Evolutionary conservation across 2,888 invertebrate species (phyloP), one percentile per base, ranked within the genome.

Genomic region (Harpagoxenus sublaevis): DNA sequence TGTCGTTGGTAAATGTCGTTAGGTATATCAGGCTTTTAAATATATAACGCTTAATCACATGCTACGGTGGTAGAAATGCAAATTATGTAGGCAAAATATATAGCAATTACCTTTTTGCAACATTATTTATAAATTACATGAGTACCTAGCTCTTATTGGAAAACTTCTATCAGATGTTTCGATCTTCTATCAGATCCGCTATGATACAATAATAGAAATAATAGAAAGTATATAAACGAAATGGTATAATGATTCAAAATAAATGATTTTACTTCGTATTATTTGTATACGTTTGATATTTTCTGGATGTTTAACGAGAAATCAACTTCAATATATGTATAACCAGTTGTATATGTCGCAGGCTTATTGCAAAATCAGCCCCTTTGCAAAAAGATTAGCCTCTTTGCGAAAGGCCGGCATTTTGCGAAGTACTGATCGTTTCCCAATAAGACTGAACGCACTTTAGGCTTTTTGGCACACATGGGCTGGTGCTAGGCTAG

Each of bases 41-140:
- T 75, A 74, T 74, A 23, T 23, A 23, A 60, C 66, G 28, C 62
- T 75, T 84, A 70, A 81, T 75, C 65, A 62, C 65, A 62, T 45
- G 51, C 60, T 23, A 65, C 31, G 15, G 18, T 78, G 23, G 6
- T 9, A 65, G 28, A 6, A 45, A 35, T 53, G 53, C 39, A 48
- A 23, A 31, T 45, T 57, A 51, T 45, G 15, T 57, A 39, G 15
- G 23, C 42, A 53, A 70, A 57, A 75, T 55, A 35, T 12, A 23
- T 35, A 35, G 42, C 60, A 81, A 62, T 86, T 70, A 57, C 45
- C 70, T 55, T 35, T 65, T 23, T 23, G 15, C 12, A 18, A 75
- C 18, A 23, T 51, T 18, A 15, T 28, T 51, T 3, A 23, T 28
- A 18, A 39, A 62, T 77, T 35, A n/a, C n/a, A 15, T 39, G 3